phyloP scores from a whole-genome alignment of 2,797 vertebrate genomes.

The Hyperoplus immaculatus region DNA sequence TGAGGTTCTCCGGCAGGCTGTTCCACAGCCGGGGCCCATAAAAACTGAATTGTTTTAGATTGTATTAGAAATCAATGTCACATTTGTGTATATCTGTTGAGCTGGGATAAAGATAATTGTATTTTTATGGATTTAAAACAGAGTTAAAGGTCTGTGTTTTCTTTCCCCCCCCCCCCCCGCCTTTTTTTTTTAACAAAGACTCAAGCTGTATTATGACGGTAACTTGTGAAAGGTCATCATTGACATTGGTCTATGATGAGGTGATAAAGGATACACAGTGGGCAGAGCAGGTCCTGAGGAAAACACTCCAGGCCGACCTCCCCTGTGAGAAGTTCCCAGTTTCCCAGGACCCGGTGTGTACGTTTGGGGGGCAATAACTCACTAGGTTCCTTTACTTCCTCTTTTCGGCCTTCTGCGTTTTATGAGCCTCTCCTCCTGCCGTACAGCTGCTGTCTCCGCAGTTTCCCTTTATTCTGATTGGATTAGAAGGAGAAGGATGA shows the following conservation, averaged over 20 bases:
- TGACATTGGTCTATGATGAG: slow-evolving; percentile 32
- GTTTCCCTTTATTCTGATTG: slow-evolving; percentile 70
- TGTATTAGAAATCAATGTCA: neutral
- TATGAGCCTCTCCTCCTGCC: slow-evolving; percentile 80
- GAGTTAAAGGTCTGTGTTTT: slow-evolving; percentile 28
- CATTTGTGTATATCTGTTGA: slow-evolving; percentile 24
- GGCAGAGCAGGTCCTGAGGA: slow-evolving; percentile 49
- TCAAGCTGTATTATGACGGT: slow-evolving; percentile 36
- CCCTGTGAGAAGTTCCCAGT: slow-evolving; percentile 81
- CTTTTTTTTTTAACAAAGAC: slow-evolving; percentile 40
- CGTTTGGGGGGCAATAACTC: slow-evolving; percentile 85
- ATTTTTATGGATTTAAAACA: slow-evolving; percentile 62
- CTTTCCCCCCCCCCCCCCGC: neutral
- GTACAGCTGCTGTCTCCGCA: slow-evolving; percentile 83
- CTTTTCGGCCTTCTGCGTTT: slow-evolving; percentile 82
- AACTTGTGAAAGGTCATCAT: slow-evolving; percentile 34
- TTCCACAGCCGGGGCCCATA: no score
- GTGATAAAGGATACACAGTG: slow-evolving; percentile 66
- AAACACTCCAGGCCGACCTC: slow-evolving; percentile 47
- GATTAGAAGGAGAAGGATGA: slow-evolving; percentile 65
- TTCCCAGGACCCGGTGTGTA: slow-evolving; percentile 86
- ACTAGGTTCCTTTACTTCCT: slow-evolving; percentile 83
- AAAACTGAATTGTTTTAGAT: neutral
- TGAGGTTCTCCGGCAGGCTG: no score
- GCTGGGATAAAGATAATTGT: slow-evolving; percentile 48